A percentile compares a stretch with the other conserved stretches of the same genome.
These are phyloP conservation scores for Coturnix japonica DNA, from an alignment of 2,113 vertebrate species.

Conservation along the genomic window DNA sequence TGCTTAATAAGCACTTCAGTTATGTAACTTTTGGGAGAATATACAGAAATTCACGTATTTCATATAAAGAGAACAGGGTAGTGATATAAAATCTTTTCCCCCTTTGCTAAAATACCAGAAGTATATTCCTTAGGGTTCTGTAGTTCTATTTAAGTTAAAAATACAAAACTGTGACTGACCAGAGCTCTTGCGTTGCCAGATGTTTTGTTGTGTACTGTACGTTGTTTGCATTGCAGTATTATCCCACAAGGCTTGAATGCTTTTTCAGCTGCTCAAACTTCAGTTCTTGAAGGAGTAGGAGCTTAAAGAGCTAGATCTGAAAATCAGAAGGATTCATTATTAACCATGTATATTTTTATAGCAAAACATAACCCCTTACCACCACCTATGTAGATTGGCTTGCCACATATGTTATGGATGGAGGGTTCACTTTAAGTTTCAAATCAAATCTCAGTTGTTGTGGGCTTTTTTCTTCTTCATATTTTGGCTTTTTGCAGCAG, in stretches of 20 bases:
- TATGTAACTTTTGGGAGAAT: conserved; percentile 8
- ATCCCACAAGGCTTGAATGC: not conserved
- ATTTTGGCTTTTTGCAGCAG: not conserved
- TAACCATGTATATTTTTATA: not conserved
- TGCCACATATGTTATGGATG: not conserved
- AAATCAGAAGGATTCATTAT: not conserved
- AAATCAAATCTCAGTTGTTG: conserved; percentile 45
- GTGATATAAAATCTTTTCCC: not conserved
- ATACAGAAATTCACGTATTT: conserved; percentile 1
- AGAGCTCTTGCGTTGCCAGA: not conserved
- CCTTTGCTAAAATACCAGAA: not conserved
- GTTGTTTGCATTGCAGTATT: not conserved
- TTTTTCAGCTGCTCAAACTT: not conserved
- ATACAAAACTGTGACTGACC: not conserved
- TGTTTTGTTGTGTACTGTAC: not conserved
- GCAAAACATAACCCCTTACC: not conserved
- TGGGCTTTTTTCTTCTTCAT: not conserved
- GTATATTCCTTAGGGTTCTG: not conserved
- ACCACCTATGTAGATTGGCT: not conserved
- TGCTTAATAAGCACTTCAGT: conserved; percentile 42
- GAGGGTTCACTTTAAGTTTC: not conserved
- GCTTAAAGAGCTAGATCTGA: not conserved
- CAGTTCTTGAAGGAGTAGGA: not conserved
- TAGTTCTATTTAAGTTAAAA: not conserved
- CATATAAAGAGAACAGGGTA: not conserved